A percentile compares a stretch with the other conserved stretches of the same genome.
Evolutionary conservation across 1,140 invertebrate genomes (phyloP).

Genomic region (Forficula auricularia): DNA sequence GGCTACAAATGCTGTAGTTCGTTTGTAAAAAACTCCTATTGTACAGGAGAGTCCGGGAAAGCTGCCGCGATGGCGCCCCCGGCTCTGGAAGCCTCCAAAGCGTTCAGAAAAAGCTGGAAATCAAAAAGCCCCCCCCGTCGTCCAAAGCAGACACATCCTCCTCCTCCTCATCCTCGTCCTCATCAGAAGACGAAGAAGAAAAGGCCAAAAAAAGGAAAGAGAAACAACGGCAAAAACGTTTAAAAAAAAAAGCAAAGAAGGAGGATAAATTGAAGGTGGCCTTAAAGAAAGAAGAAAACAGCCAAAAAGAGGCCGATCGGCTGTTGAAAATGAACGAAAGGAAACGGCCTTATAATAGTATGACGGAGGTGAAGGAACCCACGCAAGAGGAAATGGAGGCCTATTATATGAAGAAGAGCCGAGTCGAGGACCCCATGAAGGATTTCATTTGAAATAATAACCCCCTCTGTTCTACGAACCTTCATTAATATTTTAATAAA

Average conservation of each 20-base stretch:
- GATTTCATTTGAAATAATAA: constrained; percentile 37
- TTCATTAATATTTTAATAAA: no score
- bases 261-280: constrained; percentile 39
- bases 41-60: constrained; percentile 65
- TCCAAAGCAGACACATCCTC: no score
- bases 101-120: no score
- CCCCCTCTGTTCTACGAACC: no score
- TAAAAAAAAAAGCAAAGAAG: constrained; percentile 20
- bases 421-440: constrained; percentile 84
- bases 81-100: no score
- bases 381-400: constrained; percentile 88
- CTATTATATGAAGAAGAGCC: constrained; percentile 64
- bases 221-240: constrained; percentile 25
- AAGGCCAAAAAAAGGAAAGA: constrained; percentile 29
- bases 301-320: constrained; percentile 40
- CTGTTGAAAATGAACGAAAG: constrained; percentile 64
- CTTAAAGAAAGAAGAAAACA: constrained; percentile 43
- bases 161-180: constrained; percentile 14
- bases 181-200: constrained; percentile 28
- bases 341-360: constrained; percentile 81
- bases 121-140: constrained; percentile 1
- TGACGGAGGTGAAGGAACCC: constrained; percentile 62
- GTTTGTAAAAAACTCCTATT: constrained; percentile 74
- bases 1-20: constrained; percentile 94
- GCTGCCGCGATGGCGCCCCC: constrained; percentile 11